A percentile compares a stretch with the other conserved stretches of the same genome.
These are phyloP conservation scores for Pandemis heparana DNA, from an alignment of 2,888 invertebrate genomes.

Conservation along the genomic window DNA sequence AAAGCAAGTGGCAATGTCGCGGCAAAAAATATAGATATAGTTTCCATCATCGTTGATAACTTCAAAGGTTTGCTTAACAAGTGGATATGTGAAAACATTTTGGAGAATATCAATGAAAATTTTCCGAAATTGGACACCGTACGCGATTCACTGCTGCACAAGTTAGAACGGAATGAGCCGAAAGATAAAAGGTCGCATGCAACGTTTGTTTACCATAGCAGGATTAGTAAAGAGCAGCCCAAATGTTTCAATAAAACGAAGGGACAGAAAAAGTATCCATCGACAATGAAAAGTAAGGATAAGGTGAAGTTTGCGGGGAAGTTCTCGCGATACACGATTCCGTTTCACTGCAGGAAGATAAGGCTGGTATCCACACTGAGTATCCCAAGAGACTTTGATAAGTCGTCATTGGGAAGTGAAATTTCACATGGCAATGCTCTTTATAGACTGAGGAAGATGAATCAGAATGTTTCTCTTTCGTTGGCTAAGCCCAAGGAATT, in stretches of 20 bases:
- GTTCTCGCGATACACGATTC: constrained; percentile 58
- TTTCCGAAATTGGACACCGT: constrained; percentile 63
- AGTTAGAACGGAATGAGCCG: constrained; percentile 51
- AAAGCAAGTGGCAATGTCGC: constrained; percentile 34
- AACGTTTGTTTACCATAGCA: constrained; percentile 61
- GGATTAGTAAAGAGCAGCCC: not conserved
- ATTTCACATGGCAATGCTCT: constrained; percentile 45
- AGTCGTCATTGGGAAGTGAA: not conserved
- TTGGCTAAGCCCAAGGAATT: constrained; percentile 51
- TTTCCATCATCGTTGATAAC: constrained; percentile 65
- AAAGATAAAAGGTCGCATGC: constrained; percentile 57
- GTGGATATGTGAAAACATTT: constrained; percentile 66
- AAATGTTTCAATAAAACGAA: constrained; percentile 4
- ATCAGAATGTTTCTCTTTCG: constrained; percentile 52
- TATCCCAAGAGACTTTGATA: constrained; percentile 64
- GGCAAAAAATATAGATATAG: constrained; percentile 56
- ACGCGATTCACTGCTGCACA: constrained; percentile 63
- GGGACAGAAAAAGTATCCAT: not conserved
- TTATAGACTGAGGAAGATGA: constrained; percentile 50
- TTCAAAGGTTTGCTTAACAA: constrained; percentile 63
- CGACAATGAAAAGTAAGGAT: not conserved
- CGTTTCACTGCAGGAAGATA: constrained; percentile 57
- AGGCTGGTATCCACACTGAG: constrained; percentile 73
- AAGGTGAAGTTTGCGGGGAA: constrained; percentile 39
- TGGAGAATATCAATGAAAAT: constrained; percentile 57